A percentile compares a stretch with the other conserved stretches of the same genome.
Conservation (phyloP, 1,140 invertebrate species). For the Metaphire vulgaris region DNA sequence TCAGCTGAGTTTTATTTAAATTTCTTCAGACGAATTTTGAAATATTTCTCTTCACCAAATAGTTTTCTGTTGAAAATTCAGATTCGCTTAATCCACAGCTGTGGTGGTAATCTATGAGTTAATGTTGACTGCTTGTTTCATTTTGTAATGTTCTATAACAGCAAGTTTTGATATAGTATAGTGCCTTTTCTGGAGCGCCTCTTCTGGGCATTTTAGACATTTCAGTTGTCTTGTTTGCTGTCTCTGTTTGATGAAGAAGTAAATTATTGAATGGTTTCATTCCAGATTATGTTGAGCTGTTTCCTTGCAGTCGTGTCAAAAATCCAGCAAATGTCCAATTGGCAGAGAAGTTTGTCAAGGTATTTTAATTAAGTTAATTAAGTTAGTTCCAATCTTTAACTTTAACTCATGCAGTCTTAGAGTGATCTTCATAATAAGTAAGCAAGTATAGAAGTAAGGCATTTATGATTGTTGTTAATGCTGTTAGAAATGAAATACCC, state of each 20-base stretch:
- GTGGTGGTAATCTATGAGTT: no score
- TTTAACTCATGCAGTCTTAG: background rate
- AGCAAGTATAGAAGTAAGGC: background rate
- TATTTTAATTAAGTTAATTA: constrained; percentile 9
- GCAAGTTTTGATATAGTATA: no score
- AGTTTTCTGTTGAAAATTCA: no score
- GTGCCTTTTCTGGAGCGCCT: no score
- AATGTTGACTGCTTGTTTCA: no score
- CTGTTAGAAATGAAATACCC: no score
- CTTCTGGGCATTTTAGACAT: no score
- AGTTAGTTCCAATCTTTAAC: background rate
- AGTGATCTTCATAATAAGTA: background rate
- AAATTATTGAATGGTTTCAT: constrained; percentile 17
- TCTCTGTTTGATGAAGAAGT: no score
- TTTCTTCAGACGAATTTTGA: constrained; percentile 1
- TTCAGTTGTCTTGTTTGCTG: no score
- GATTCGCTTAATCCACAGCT: no score
- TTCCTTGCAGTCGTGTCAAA: constrained; percentile 33
- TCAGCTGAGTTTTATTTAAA: background rate
- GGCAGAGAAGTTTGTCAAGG: constrained; percentile 35
- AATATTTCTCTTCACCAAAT: no score
- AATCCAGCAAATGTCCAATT: constrained; percentile 32
- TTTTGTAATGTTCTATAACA: no score
- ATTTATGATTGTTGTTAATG: background rate
- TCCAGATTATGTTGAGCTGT: constrained; percentile 41